Evolutionary conservation across 1,140 invertebrate genomes (phyloP).

Genomic region (Augochlora pura): DNA sequence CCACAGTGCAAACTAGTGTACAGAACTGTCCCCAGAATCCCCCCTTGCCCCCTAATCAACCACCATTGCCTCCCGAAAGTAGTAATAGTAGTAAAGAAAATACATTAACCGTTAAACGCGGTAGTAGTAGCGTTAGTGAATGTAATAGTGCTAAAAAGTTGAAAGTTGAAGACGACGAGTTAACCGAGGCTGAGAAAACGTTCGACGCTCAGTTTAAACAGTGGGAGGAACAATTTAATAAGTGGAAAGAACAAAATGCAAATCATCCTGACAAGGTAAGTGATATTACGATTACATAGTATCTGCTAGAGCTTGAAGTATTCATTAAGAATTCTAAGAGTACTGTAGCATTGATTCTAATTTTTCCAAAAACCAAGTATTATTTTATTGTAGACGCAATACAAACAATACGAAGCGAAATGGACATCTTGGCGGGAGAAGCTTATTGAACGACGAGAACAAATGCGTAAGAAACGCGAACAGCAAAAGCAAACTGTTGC

Average conservation of each 20-base stretch:
- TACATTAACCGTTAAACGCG: constrained; percentile 49
- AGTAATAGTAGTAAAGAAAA: constrained; percentile 41
- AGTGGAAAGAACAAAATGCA: constrained; percentile 91
- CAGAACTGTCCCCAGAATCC: constrained; percentile 70
- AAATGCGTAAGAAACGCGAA: constrained; percentile 87
- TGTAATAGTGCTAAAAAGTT: constrained; percentile 74
- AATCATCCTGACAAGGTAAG: constrained; percentile 91
- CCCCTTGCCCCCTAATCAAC: constrained; percentile 79
- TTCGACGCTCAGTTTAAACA: constrained; percentile 91
- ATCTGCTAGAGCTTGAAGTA: not conserved
- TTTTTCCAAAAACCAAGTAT: constrained; percentile 2
- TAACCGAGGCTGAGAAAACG: constrained; percentile 86
- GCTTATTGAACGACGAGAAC: constrained; percentile 87
- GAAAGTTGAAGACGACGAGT: constrained; percentile 76
- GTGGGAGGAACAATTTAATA: constrained; percentile 92
- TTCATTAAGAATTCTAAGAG: too few relatives aligned
- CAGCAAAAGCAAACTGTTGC: constrained; percentile 72
- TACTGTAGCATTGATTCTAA: not conserved
- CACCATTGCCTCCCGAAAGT: constrained; percentile 78
- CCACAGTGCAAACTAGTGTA: constrained; percentile 55
- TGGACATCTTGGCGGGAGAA: constrained; percentile 90
- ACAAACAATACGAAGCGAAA: constrained; percentile 90
- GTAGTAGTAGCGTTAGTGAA: constrained; percentile 58
- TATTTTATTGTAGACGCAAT: constrained; percentile 81
- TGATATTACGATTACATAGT: constrained; percentile 32